phyloP scores from a whole-genome alignment of 2,797 vertebrate species.

The Dendrocincla fuliginosa region DNA sequence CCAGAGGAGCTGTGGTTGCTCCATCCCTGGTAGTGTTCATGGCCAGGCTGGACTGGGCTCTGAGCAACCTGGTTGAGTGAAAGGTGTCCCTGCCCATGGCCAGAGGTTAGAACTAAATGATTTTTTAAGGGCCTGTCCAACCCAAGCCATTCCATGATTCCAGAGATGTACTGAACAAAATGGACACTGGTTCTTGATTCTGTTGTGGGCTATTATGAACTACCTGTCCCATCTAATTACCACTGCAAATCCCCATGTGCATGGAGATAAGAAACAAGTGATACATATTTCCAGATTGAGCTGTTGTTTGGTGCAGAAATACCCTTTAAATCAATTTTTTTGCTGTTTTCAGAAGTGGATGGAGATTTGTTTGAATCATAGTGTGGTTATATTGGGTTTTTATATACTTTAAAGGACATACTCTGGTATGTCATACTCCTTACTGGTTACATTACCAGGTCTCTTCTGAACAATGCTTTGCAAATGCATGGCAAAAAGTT shows the following conservation, averaged over 20 bases:
- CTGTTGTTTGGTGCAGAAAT: background rate
- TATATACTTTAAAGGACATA: background rate
- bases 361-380: background rate
- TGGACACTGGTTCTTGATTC: background rate
- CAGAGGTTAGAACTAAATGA: background rate
- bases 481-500: background rate
- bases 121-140: background rate
- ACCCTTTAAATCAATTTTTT: background rate
- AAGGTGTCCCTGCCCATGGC: background rate
- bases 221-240: background rate
- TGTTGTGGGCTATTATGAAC: rapidly evolving
- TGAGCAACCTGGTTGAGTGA: background rate
- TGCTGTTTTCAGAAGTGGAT: background rate
- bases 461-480: background rate
- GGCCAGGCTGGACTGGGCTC: background rate
- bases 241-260: background rate
- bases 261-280: background rate
- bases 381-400: background rate
- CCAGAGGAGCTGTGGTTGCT: background rate
- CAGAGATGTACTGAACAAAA: background rate
- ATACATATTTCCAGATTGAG: background rate
- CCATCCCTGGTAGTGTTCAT: background rate
- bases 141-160: background rate
- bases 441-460: background rate
- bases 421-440: background rate